Percentiles rank a stretch among this genome's conserved stretches.
These are phyloP conservation scores for Hylaeus volcanicus DNA, from an alignment of 1,140 invertebrate species.

Conservation along the genomic window DNA sequence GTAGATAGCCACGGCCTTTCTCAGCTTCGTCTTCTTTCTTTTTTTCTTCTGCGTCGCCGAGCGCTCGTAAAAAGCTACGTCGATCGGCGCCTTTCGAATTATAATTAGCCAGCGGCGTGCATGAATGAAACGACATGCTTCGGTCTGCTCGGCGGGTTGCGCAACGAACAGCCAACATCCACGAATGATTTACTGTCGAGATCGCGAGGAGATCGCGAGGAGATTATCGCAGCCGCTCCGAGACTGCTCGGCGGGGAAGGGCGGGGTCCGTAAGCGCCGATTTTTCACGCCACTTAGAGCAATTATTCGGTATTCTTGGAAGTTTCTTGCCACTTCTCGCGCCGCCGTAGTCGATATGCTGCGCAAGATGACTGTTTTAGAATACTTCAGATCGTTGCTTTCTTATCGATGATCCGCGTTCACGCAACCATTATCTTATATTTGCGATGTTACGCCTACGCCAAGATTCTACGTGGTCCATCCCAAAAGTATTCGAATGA, in stretches of 20 bases:
- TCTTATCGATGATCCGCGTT: no score
- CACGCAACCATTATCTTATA: no score
- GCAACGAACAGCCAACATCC: slow-evolving; percentile 29
- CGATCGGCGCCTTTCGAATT: slow-evolving; percentile 55
- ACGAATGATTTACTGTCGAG: slow-evolving; percentile 48
- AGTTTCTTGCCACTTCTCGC: background rate
- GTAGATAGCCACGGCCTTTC: background rate
- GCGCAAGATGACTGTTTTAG: no score
- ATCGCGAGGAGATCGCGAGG: slow-evolving; percentile 39
- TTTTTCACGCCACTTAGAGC: slow-evolving; percentile 17
- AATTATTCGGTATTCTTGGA: background rate
- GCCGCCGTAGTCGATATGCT: no score
- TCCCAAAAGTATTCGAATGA: no score
- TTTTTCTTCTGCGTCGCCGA: background rate
- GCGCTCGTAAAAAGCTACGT: slow-evolving; percentile 23
- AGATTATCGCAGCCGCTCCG: slow-evolving; percentile 32
- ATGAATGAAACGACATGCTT: slow-evolving; percentile 53
- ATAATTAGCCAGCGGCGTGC: slow-evolving; percentile 54
- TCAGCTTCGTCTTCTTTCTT: background rate
- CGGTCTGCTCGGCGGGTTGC: slow-evolving; percentile 22
- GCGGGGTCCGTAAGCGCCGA: background rate
- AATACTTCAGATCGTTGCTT: no score
- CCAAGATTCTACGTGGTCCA: no score
- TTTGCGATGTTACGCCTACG: no score
- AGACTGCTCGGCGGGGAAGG: background rate